A percentile compares a stretch with the other conserved stretches of the same genome.
These are phyloP conservation scores for Hydractinia echinata DNA, from an alignment of 30 jellyfish, hydroid and myxozoan species.

Conservation along the genomic window DNA sequence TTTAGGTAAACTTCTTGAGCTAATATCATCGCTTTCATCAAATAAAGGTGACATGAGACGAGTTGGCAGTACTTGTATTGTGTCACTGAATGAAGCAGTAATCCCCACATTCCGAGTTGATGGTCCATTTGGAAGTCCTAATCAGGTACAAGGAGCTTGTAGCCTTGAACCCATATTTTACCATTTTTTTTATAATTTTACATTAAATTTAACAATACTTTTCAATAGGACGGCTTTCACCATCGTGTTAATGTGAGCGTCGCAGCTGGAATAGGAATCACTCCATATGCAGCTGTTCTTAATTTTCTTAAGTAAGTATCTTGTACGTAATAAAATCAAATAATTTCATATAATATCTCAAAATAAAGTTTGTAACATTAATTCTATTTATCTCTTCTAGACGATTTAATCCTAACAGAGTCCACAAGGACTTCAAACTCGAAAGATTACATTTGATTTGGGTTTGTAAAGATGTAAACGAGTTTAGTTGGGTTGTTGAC, in stretches of 20 bases:
- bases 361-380: background rate
- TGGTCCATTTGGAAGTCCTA: constrained; percentile 89
- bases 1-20: too few species aligned
- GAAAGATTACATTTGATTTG: constrained; percentile 61
- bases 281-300: constrained; percentile 77
- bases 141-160: constrained; percentile 33
- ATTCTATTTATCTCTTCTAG: constrained; percentile 23
- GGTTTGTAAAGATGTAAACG: constrained; percentile 69
- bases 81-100: background rate
- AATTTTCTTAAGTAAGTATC: constrained; percentile 48
- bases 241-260: constrained; percentile 48
- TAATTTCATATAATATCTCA: background rate
- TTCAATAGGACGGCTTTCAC: constrained; percentile 54
- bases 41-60: background rate
- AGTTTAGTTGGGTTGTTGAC: constrained; percentile 67
- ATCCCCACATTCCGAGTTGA: constrained; percentile 36
- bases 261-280: constrained; percentile 83
- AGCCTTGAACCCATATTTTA: too few species aligned
- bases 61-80: constrained; percentile 47
- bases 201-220: too few species aligned
- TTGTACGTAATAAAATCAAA: background rate
- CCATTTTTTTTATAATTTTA: too few species aligned
- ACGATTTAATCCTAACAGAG: constrained; percentile 17
- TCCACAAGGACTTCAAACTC: constrained; percentile 35
- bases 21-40: background rate